Percentiles rank a stretch among this genome's conserved stretches.
These are phyloP conservation scores for Saccopteryx bilineata DNA, from an alignment of 2,113 vertebrate species.

Conservation along the genomic window DNA sequence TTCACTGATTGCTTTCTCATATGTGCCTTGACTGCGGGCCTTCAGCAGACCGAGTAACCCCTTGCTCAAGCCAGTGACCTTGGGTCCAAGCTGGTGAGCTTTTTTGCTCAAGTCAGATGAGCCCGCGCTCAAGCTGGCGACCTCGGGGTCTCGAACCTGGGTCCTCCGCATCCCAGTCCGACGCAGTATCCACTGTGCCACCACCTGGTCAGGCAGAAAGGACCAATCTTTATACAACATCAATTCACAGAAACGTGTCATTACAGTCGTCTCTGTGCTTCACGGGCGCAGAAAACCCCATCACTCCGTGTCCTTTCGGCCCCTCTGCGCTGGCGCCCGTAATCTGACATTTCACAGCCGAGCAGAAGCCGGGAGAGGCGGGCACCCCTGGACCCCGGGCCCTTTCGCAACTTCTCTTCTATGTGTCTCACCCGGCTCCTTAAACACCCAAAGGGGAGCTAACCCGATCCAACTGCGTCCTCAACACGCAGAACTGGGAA, in stretches of 20 bases:
- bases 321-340: neutral
- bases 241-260: slow-evolving; percentile 34
- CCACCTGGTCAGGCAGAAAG: neutral
- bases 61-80: too few relatives aligned
- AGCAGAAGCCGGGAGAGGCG: slow-evolving; percentile 23
- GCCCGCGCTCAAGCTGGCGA: too few relatives aligned
- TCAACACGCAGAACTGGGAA: slow-evolving; percentile 66
- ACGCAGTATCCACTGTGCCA: too few relatives aligned
- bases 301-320: neutral
- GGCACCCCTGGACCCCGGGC: slow-evolving; percentile 17
- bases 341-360: neutral
- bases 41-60: too few relatives aligned
- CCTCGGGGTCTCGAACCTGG: too few relatives aligned
- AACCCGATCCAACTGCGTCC: neutral
- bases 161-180: too few relatives aligned
- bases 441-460: slow-evolving; percentile 46
- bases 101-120: too few relatives aligned
- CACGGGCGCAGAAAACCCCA: slow-evolving; percentile 23
- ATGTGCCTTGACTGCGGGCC: too few relatives aligned
- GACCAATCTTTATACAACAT: neutral
- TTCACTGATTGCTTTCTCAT: too few relatives aligned
- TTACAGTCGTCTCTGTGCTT: neutral
- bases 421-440: slow-evolving; percentile 8
- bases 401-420: slow-evolving; percentile 26
- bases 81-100: too few relatives aligned